Conservation (phyloP, 2,888 invertebrate species). For the Drosophila colorata region DNA sequence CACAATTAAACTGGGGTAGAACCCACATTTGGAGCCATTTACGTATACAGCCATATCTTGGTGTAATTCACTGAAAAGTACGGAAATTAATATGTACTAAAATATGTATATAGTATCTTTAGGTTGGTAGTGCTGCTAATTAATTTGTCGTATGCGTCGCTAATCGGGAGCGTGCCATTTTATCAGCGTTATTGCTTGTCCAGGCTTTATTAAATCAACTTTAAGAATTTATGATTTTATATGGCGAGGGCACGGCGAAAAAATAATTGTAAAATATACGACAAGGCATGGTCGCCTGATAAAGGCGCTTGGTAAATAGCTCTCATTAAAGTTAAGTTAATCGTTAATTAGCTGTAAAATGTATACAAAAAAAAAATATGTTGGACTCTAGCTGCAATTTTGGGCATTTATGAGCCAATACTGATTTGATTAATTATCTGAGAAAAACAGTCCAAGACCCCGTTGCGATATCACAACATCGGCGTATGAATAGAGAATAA, state of each 20-base stretch:
- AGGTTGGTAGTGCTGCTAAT: slow-evolving; percentile 18
- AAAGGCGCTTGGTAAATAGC: slow-evolving; percentile 40
- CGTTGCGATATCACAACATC: slow-evolving; percentile 25
- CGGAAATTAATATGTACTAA: slow-evolving; percentile 9
- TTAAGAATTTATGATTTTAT: slow-evolving; percentile 57
- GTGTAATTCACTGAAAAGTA: not conserved
- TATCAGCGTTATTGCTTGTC: slow-evolving; percentile 42
- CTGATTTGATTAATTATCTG: slow-evolving; percentile 44
- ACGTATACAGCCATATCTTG: not conserved
- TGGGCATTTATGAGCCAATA: slow-evolving; percentile 35
- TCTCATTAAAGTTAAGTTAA: slow-evolving; percentile 61
- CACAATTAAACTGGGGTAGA: not conserved
- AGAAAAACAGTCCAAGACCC: slow-evolving; percentile 7
- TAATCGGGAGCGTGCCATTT: slow-evolving; percentile 49
- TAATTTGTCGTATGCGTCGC: slow-evolving; percentile 24
- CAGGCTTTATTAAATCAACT: slow-evolving; percentile 64
- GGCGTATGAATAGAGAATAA: slow-evolving; percentile 8
- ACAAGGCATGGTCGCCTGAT: slow-evolving; percentile 42
- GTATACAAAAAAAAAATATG: slow-evolving; percentile 35
- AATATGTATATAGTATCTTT: not conserved
- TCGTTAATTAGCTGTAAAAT: slow-evolving; percentile 56
- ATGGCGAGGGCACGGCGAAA: slow-evolving; percentile 23
- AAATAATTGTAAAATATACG: slow-evolving; percentile 57
- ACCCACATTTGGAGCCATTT: not conserved
- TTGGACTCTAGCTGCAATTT: slow-evolving; percentile 19